Percentiles rank a stretch among this genome's conserved stretches.
Evolutionary conservation across 2,888 invertebrate species (phyloP).

Genomic region (Matsumyia berberina): DNA sequence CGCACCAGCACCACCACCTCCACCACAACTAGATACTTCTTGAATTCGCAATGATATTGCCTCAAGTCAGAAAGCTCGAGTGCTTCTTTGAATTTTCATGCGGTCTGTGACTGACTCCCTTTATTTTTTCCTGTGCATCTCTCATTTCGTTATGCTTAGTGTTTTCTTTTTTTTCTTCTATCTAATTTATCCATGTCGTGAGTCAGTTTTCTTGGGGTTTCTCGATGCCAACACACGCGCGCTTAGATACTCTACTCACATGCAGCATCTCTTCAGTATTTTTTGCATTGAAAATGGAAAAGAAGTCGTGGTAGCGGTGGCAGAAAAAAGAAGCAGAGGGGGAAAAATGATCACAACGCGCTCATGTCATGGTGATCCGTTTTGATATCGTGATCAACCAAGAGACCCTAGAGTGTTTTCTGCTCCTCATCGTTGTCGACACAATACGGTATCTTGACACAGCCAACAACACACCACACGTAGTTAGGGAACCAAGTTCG

Average conservation of each 20-base stretch:
- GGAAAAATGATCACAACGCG: constrained; percentile 61
- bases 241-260: constrained; percentile 17
- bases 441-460: constrained; percentile 62
- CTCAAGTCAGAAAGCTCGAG: constrained; percentile 20
- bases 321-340: constrained; percentile 19
- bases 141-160: constrained; percentile 52
- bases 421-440: constrained; percentile 13
- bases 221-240: constrained; percentile 33
- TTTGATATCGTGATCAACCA: constrained; percentile 75
- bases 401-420: constrained; percentile 55
- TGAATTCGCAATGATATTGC: constrained; percentile 53
- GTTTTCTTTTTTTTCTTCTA: constrained; percentile 52
- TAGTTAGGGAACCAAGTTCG: constrained; percentile 30
- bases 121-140: constrained; percentile 52
- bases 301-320: constrained; percentile 50
- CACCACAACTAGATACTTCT: constrained; percentile 31
- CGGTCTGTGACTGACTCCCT: constrained; percentile 57
- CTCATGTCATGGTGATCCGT: constrained; percentile 74
- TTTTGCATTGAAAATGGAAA: constrained; percentile 62
- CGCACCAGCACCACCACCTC: constrained; percentile 2
- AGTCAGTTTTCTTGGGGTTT: constrained; percentile 59
- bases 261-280: constrained; percentile 32
- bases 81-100: constrained; percentile 52
- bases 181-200: constrained; percentile 76
- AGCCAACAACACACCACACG: constrained; percentile 55